Evolutionary conservation across 2,113 vertebrate genomes (phyloP).

Genomic region (Urocolius indicus): DNA sequence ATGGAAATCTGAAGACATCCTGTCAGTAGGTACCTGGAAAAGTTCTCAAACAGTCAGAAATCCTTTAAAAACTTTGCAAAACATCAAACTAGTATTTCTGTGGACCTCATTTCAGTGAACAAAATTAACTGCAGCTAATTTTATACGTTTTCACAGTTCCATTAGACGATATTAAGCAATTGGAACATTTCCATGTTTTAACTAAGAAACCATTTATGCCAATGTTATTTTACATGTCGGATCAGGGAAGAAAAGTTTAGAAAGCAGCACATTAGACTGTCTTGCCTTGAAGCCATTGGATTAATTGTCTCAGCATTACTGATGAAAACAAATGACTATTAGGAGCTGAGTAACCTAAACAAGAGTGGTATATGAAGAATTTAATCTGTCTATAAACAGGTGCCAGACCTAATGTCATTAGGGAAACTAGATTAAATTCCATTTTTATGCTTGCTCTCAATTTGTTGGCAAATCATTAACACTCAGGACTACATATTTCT

Average conservation of each 20-base stretch:
- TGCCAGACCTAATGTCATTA: neutral
- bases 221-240: neutral
- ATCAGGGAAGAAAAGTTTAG: neutral
- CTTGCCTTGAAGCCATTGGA: neutral
- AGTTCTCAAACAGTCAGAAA: neutral
- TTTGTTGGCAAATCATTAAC: neutral
- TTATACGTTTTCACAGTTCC: slow-evolving; percentile 27
- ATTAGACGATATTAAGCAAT: slow-evolving; percentile 6
- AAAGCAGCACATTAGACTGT: neutral
- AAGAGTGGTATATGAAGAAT: neutral
- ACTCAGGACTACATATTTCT: neutral
- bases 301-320: neutral
- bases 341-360: neutral
- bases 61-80: neutral
- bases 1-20: neutral
- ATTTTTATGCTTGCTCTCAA: neutral
- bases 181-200: neutral
- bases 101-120: neutral
- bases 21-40: neutral
- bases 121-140: slow-evolving; percentile 30
- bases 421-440: neutral
- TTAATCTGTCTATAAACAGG: neutral
- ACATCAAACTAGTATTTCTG: neutral
- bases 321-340: neutral
- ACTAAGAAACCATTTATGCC: neutral